These are phyloP conservation scores for Deroptyus accipitrinus DNA, from an alignment of 2,113 vertebrate species.

Conservation along the genomic window DNA sequence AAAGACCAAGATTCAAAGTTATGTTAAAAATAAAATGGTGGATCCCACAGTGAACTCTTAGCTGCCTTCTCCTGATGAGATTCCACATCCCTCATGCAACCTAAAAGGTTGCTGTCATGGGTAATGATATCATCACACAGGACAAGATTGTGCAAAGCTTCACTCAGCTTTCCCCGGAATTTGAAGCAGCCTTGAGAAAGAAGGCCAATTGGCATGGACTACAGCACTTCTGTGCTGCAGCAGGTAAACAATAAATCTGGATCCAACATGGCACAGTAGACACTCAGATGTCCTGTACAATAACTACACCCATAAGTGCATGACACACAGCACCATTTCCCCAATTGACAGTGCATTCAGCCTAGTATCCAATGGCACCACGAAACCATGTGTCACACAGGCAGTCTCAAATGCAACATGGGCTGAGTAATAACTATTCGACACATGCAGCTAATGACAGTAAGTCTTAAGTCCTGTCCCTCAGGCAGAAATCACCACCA, in stretches of 20 bases:
- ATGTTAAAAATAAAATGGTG: background rate
- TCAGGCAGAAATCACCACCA: background rate
- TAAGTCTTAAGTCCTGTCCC: background rate
- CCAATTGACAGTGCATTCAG: background rate
- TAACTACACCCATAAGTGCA: background rate
- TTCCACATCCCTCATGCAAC: background rate
- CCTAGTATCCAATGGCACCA: background rate
- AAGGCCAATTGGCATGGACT: background rate
- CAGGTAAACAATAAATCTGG: background rate
- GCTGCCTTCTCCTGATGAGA: background rate
- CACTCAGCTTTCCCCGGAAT: background rate
- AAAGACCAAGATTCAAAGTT: background rate
- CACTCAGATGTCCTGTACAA: background rate
- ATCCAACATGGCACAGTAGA: rapidly evolving
- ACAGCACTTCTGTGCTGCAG: background rate
- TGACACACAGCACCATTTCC: background rate
- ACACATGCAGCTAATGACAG: background rate
- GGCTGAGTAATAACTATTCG: background rate
- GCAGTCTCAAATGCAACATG: background rate
- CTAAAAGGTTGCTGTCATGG: background rate
- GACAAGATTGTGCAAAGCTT: background rate
- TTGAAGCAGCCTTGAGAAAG: background rate
- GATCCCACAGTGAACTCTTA: background rate
- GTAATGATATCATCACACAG: rapidly evolving
- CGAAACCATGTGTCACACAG: background rate